These are phyloP conservation scores for Drosophila buzzatii DNA, from an alignment of 2,888 invertebrate genomes.

Conservation along the genomic window DNA sequence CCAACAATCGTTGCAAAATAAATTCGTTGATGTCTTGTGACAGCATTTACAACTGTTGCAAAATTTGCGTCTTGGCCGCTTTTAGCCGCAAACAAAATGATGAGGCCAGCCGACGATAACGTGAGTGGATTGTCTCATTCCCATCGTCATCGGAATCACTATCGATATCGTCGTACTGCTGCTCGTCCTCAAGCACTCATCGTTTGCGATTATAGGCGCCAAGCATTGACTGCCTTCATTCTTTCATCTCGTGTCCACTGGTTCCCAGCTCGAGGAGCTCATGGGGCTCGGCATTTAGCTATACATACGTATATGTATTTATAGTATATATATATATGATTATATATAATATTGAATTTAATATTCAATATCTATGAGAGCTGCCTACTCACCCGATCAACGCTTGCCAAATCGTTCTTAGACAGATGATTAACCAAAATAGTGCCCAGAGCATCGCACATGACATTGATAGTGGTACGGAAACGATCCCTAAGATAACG, in stretches of 20 bases:
- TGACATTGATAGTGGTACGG: slow-evolving; percentile 96
- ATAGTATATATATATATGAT: not conserved
- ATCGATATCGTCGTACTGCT: slow-evolving; percentile 32
- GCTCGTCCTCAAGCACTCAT: slow-evolving; percentile 63
- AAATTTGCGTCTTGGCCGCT: slow-evolving; percentile 71
- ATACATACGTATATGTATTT: not conserved
- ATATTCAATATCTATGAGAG: not conserved
- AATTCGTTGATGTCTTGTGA: slow-evolving; percentile 55
- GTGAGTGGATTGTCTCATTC: slow-evolving; percentile 16
- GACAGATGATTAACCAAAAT: slow-evolving; percentile 95
- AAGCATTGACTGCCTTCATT: slow-evolving; percentile 82
- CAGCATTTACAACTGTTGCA: slow-evolving; percentile 47
- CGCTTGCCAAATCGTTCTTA: slow-evolving; percentile 88
- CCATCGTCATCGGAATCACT: slow-evolving; percentile 12
- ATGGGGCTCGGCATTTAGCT: slow-evolving; percentile 87
- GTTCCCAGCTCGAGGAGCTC: slow-evolving; percentile 88
- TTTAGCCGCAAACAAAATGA: slow-evolving; percentile 62
- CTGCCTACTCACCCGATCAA: slow-evolving; percentile 84
- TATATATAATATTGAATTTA: not conserved
- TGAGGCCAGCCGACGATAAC: slow-evolving; percentile 43
- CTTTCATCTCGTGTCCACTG: slow-evolving; percentile 84
- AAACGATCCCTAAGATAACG: slow-evolving; percentile 90
- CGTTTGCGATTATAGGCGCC: slow-evolving; percentile 79
- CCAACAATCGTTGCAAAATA: slow-evolving; percentile 49
- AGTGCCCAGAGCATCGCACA: slow-evolving; percentile 97